A percentile compares a stretch with the other conserved stretches of the same genome.
phyloP scores from a whole-genome alignment of 2,888 invertebrate species.

The Dolomedes plantarius region DNA sequence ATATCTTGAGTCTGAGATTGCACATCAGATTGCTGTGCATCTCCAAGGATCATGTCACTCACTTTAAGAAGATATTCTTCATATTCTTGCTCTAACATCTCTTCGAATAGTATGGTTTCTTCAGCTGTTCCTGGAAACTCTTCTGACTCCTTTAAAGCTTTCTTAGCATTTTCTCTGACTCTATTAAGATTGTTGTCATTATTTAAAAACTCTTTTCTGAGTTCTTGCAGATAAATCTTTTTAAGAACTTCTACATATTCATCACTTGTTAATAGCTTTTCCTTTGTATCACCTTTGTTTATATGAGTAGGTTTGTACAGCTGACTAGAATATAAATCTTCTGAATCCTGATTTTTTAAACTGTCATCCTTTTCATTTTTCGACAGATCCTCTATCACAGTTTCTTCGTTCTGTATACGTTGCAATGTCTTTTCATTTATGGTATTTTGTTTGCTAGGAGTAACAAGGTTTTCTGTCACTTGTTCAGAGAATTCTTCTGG shows the following conservation, averaged over 20 bases:
- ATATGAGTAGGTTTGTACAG: neutral
- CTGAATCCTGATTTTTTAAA: neutral
- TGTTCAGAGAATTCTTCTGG: neutral
- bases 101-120: constrained; percentile 34
- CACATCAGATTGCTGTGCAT: neutral
- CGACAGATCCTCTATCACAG: neutral
- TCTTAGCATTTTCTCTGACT: neutral
- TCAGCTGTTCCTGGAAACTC: constrained; percentile 37
- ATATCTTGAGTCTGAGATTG: neutral
- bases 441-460: neutral
- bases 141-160: neutral
- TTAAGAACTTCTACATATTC: neutral
- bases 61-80: constrained; percentile 4
- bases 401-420: neutral
- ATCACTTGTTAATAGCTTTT: neutral
- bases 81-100: constrained; percentile 41
- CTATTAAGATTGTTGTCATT: neutral
- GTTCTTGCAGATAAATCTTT: neutral
- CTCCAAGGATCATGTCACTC: neutral
- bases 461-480: neutral
- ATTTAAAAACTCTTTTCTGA: neutral
- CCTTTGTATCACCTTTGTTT: neutral
- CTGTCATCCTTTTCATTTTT: neutral
- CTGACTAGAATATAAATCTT: neutral
- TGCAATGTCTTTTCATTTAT: neutral